phyloP scores from a whole-genome alignment of 2,797 vertebrate genomes.

The Mormyrops attenuatus region DNA sequence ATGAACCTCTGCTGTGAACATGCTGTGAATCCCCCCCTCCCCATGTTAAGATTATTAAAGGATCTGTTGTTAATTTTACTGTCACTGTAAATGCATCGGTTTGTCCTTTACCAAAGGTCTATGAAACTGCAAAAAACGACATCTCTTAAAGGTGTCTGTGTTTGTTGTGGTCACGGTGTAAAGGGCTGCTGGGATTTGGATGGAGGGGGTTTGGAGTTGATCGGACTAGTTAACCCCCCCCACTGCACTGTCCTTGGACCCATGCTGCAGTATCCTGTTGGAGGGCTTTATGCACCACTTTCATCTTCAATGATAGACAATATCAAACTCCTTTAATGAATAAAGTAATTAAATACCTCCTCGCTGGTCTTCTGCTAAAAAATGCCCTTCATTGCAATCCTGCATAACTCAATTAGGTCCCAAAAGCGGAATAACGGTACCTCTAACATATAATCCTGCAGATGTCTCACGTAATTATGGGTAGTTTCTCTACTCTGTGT shows the following conservation, averaged over 20 bases:
- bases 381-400: not conserved
- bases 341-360: not conserved
- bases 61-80: not conserved
- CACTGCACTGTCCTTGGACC: not conserved
- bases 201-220: not conserved
- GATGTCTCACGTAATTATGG: slow-evolving; percentile 3
- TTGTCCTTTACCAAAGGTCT: not conserved
- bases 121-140: not conserved
- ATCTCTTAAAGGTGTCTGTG: not conserved
- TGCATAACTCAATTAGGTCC: not conserved
- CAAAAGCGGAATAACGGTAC: not conserved
- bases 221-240: not conserved
- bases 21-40: not conserved
- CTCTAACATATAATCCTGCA: not conserved
- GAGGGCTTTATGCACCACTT: not conserved
- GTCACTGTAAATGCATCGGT: not conserved
- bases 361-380: not conserved
- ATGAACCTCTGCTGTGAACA: not conserved
- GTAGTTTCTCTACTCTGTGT: not conserved
- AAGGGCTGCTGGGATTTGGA: not conserved
- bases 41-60: not conserved
- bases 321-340: not conserved
- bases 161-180: not conserved
- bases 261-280: not conserved
- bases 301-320: not conserved